Evolutionary conservation across 64 coral and sea anemone genomes (phyloP), one percentile per base, ranked within the genome.

Genomic region (Montipora cactus): DNA sequence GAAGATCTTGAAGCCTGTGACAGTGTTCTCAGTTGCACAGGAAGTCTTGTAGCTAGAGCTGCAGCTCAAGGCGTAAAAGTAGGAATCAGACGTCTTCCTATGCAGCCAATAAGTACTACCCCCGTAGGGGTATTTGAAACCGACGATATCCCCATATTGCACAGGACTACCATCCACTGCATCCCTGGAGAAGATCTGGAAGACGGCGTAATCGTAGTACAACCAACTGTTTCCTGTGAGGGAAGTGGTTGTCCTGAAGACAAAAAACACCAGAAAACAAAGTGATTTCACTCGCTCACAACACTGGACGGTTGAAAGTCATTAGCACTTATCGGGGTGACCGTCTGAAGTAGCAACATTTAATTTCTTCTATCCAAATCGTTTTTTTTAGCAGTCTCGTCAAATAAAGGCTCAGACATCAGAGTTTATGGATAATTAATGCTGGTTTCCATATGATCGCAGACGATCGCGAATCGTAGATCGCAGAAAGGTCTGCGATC

Each of bases 1-100:
- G 67, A 93, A 96, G 37, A 96, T 96, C 74, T 81, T 81, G 64
- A 96, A 93, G 19, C 95, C 95, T 73, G 85, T 75, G 69, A 5
- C 5, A 0, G 16, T 23, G 21, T 79, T 74, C 49, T 48, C 18
- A 10, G 59, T 51, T 7, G 91, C 95, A 44, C 95, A 96, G 0
- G 45, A 20, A 2, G 4, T 18, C 13, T 96, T 96, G 64, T 21
- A 23, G 66, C 4, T 44, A 1, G 7, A 15, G 53, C 49, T 74
- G 74, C 95, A 96, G 2, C 51, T 16, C 0, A 75, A 48, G 44
- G 87, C 0, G 49, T 96, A 96, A 12, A 87, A 82, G 1, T 55
- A 21, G 0, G 48, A 11, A 2, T 28, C 87, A 48, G 16, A n/a
- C 76, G 12, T 83, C 74, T 44, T 1, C 28, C 28, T 28, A 1